Evolutionary conservation across 2,888 invertebrate species (phyloP).

Genomic region (Pachycephus smyrnensis): DNA sequence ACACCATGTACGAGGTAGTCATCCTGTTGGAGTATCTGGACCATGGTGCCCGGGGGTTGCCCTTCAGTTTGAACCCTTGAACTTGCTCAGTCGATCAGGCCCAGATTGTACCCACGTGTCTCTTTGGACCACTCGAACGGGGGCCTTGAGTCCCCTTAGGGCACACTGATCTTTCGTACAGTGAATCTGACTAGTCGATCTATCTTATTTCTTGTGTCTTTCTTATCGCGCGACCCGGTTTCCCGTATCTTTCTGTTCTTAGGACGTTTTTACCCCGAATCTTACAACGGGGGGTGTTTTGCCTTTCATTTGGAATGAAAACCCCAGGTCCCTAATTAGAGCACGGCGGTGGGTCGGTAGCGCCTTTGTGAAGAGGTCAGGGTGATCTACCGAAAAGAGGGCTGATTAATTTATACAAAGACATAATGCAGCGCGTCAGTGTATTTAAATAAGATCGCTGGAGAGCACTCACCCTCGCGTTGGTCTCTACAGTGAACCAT

Average conservation of each 20-base stretch:
- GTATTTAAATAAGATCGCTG: not conserved
- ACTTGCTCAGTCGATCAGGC: not conserved
- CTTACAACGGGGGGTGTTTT: not conserved
- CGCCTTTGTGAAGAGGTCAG: not conserved
- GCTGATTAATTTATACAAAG: not conserved
- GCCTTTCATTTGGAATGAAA: not conserved
- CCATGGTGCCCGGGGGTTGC: not conserved
- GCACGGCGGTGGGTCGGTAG: not conserved
- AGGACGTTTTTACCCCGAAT: not conserved
- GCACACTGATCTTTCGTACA: not conserved
- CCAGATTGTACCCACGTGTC: not conserved
- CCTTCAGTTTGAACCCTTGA: not conserved
- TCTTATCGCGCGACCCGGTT: not conserved
- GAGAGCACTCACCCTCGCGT: too few relatives aligned
- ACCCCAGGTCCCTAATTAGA: not conserved
- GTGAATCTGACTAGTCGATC: not conserved
- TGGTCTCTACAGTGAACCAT: not conserved
- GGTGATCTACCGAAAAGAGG: not conserved
- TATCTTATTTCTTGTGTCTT: not conserved
- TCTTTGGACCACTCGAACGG: not conserved
- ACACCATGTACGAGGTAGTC: too few relatives aligned
- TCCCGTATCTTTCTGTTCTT: not conserved
- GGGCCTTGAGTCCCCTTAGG: not conserved
- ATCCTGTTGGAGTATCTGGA: not conserved
- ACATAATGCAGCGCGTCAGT: not conserved